These are phyloP conservation scores for Drosophila kepulauana DNA, from an alignment of 1,140 invertebrate species.

Conservation along the genomic window DNA sequence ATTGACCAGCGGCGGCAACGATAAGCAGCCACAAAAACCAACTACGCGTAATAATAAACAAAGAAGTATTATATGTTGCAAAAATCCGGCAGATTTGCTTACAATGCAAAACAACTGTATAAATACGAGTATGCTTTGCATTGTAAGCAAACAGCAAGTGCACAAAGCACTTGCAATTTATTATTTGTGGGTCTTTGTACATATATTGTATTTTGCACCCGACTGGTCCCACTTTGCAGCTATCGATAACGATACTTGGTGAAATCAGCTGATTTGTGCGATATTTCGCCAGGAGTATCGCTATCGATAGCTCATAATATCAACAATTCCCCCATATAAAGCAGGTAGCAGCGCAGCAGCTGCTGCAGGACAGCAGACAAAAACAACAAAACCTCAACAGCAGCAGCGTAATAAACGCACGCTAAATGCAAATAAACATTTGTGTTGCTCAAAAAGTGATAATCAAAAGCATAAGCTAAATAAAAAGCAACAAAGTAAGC, in stretches of 20 bases:
- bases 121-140: slow-evolving; percentile 16
- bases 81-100: background rate
- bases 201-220: slow-evolving; percentile 29
- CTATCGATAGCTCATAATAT: slow-evolving; percentile 47
- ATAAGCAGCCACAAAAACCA: slow-evolving; percentile 60
- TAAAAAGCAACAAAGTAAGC: slow-evolving; percentile 44
- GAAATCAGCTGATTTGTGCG: slow-evolving; percentile 40
- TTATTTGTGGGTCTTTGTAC: background rate
- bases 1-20: slow-evolving; percentile 75
- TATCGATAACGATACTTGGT: slow-evolving; percentile 42
- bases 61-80: slow-evolving; percentile 26
- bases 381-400: slow-evolving; percentile 47
- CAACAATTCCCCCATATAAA: slow-evolving; percentile 52
- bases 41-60: slow-evolving; percentile 61
- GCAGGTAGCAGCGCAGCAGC: slow-evolving; percentile 55
- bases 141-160: slow-evolving; percentile 15
- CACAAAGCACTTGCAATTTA: slow-evolving; percentile 13
- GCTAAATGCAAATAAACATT: slow-evolving; percentile 67
- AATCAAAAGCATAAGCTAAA: slow-evolving; percentile 49
- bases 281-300: slow-evolving; percentile 18
- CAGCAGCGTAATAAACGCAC: slow-evolving; percentile 49
- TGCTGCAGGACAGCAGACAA: slow-evolving; percentile 52
- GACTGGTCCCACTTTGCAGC: slow-evolving; percentile 35
- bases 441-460: slow-evolving; percentile 58
- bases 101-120: slow-evolving; percentile 22